Percentiles rank a stretch among this genome's conserved stretches.
Conservation (phyloP, 2,113 vertebrate genomes). For the Rhodinocichla rosea region DNA sequence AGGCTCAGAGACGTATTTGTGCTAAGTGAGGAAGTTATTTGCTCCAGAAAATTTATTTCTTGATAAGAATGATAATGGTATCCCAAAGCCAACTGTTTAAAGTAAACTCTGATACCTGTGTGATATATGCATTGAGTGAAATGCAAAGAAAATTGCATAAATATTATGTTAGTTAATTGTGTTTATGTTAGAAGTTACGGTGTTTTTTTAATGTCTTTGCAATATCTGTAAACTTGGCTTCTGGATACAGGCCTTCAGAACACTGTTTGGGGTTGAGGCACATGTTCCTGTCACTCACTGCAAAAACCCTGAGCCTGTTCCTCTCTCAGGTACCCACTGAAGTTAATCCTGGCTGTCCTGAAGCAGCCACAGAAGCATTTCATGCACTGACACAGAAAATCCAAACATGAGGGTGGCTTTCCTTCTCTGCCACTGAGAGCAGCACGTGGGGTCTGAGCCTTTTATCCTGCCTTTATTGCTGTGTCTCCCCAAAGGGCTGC, state of each 20-base stretch:
- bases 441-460: background rate
- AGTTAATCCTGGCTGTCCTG: background rate
- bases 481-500: background rate
- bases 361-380: background rate
- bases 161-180: slow-evolving; percentile 78
- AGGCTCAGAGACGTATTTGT: background rate
- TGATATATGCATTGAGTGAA: slow-evolving; percentile 35
- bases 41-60: slow-evolving; percentile 37
- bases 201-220: slow-evolving; percentile 78
- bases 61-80: slow-evolving; percentile 66
- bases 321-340: background rate
- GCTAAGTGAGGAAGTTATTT: background rate
- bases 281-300: slow-evolving; percentile 15
- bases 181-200: slow-evolving; percentile 76
- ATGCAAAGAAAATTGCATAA: slow-evolving; percentile 69
- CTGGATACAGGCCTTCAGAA: slow-evolving; percentile 70
- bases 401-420: background rate
- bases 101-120: slow-evolving; percentile 37
- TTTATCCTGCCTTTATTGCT: background rate
- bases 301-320: background rate
- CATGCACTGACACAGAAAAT: background rate
- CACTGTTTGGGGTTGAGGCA: slow-evolving; percentile 23
- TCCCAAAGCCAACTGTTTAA: background rate
- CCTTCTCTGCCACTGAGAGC: background rate
- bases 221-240: slow-evolving; percentile 80